phyloP scores from a whole-genome alignment of 2,888 invertebrate species.

The Dorcus parallelipipedus region DNA sequence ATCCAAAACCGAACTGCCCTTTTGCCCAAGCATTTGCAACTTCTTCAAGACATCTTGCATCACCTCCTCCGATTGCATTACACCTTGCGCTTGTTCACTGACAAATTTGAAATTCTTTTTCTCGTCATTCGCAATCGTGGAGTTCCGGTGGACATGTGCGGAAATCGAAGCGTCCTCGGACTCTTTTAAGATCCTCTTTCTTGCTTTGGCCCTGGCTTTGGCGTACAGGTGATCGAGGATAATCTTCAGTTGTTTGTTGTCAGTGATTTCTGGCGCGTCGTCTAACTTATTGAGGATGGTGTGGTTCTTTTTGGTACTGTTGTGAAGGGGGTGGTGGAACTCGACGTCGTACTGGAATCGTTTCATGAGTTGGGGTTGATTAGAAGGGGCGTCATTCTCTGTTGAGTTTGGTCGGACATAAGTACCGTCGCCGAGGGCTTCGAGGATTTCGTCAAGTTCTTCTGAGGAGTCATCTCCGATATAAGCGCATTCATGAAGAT shows the following conservation, averaged over 20 bases:
- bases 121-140: constrained; percentile 52
- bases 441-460: constrained; percentile 61
- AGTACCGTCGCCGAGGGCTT: constrained; percentile 38
- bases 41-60: constrained; percentile 58
- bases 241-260: constrained; percentile 38
- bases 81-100: constrained; percentile 25
- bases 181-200: constrained; percentile 43
- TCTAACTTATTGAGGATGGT: constrained; percentile 28
- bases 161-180: constrained; percentile 31
- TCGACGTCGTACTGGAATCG: constrained; percentile 59
- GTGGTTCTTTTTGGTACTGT: constrained; percentile 28
- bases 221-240: constrained; percentile 35
- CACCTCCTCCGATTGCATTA: constrained; percentile 54
- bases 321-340: constrained; percentile 57
- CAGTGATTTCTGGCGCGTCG: constrained; percentile 37
- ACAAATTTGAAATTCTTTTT: constrained; percentile 37
- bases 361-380: constrained; percentile 63
- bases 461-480: constrained; percentile 79
- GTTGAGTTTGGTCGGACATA: constrained; percentile 27
- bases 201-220: constrained; percentile 15
- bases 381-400: constrained; percentile 53
- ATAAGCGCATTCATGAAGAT: constrained; percentile 75
- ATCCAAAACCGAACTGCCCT: constrained; percentile 56
- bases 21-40: constrained; percentile 56
- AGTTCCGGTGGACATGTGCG: constrained; percentile 51